Base-by-base conservation (phyloP, 2,888 invertebrate genomes). In the Orthonevra nobilis region DNA sequence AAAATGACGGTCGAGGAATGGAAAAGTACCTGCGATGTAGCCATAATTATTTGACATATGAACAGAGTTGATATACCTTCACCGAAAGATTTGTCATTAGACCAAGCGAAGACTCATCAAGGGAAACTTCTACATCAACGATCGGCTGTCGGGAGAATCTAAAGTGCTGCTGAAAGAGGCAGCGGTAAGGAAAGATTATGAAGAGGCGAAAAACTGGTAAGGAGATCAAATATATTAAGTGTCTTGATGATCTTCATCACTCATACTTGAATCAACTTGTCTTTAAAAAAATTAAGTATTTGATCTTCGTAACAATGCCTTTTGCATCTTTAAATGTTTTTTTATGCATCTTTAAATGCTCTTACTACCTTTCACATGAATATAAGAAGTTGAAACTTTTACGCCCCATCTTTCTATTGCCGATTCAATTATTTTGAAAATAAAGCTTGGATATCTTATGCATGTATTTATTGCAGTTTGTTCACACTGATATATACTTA, bases 171-270 rank as follows among this genome's bases (percentile, higher is more conserved):
- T 2, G 36, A 23, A 5, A 10, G 23, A 23, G 36, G 12, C 5
- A 52, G 26, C 14, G 36, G n/a, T 20, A 14, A 23, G 36, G 23
- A 12, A 14, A 20, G 36, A 52, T 52, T 1, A 52, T 52, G 52
- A 52, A 36, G 36, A 36, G 52, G 3, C 34, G 32, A 12, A 15
- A 30, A 10, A 0, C 32, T 19, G 36, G 14, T 15, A 52, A 7
- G 19, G 30, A 52, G 36, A 36, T 52, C 20, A 40, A 19, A 19
- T 40, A 40, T 9, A 40, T 40, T 19, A 34, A 14, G 14, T 14
- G 14, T 34, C 3, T 34, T 34, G 14, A 15, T 2, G 9, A 3
- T 34, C 9, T n/a, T n/a, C n/a, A n/a, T n/a, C n/a, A n/a, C n/a
- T n/a, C n/a, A n/a, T n/a, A n/a, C n/a, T n/a, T 14, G 14, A 14